phyloP scores from a whole-genome alignment of 2,888 invertebrate genomes.

The Sphinx pinastri region DNA sequence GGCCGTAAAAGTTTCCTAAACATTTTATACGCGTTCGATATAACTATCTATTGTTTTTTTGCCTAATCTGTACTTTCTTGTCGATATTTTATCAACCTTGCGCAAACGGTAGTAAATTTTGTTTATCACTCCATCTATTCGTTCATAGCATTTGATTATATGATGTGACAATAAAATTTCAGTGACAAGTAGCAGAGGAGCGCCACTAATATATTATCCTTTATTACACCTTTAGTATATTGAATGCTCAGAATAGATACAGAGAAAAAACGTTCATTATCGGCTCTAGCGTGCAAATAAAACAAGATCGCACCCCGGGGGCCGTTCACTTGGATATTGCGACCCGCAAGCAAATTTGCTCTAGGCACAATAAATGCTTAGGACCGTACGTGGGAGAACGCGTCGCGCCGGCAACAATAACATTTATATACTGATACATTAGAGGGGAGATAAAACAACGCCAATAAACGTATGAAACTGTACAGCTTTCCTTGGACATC shows the following conservation, averaged over 20 bases:
- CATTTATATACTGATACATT: slow-evolving; percentile 56
- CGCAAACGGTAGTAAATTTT: slow-evolving; percentile 21
- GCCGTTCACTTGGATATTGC: slow-evolving; percentile 77
- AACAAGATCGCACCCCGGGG: slow-evolving; percentile 76
- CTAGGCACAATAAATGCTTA: slow-evolving; percentile 79
- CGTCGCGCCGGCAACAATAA: slow-evolving; percentile 56
- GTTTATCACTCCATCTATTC: slow-evolving; percentile 20
- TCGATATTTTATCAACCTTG: slow-evolving; percentile 45
- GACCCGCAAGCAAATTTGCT: slow-evolving; percentile 80
- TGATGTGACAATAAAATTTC: slow-evolving; percentile 60
- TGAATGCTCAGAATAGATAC: slow-evolving; percentile 66
- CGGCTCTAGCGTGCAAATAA: slow-evolving; percentile 73
- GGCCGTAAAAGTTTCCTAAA: slow-evolving; percentile 57
- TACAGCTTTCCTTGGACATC: slow-evolving; percentile 5
- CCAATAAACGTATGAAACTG: slow-evolving; percentile 29
- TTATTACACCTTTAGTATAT: slow-evolving; percentile 75
- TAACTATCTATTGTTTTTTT: slow-evolving; percentile 60
- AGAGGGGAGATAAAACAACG: slow-evolving; percentile 32
- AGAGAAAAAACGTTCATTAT: slow-evolving; percentile 79
- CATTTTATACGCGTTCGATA: slow-evolving; percentile 65
- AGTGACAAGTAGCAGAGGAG: slow-evolving; percentile 48
- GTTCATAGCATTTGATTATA: slow-evolving; percentile 54
- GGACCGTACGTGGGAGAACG: slow-evolving; percentile 66
- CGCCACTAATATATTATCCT: slow-evolving; percentile 60
- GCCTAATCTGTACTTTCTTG: slow-evolving; percentile 51